Percentiles rank a stretch among this genome's conserved stretches.
Conservation (phyloP, 2,888 invertebrate genomes). For the Melipona beecheii region DNA sequence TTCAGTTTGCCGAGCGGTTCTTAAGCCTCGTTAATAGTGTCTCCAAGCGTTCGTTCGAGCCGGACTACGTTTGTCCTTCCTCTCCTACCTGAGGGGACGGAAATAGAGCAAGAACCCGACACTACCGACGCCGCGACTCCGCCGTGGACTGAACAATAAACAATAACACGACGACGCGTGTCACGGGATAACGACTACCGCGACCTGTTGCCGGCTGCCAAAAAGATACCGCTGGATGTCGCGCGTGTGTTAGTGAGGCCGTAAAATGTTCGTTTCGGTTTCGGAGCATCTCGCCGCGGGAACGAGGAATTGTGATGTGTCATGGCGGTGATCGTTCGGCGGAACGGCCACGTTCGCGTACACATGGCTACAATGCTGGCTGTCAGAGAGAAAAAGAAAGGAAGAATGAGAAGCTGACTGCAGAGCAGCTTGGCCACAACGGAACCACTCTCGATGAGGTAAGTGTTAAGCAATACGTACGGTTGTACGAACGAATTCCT, state of each 20-base stretch:
- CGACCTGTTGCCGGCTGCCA: constrained; percentile 56
- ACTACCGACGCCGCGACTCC: constrained; percentile 14
- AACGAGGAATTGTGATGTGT: constrained; percentile 39
- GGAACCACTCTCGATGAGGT: constrained; percentile 72
- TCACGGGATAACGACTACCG: constrained; percentile 21
- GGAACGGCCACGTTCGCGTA: constrained; percentile 46
- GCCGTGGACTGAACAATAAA: constrained; percentile 52
- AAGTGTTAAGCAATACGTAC: constrained; percentile 37
- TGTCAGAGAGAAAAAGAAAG: constrained; percentile 67
- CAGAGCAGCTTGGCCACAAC: constrained; percentile 55
- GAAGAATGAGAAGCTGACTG: constrained; percentile 74
- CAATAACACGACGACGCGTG: constrained; percentile 53
- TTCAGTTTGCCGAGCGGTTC: constrained; percentile 44
- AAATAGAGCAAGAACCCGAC: constrained; percentile 46
- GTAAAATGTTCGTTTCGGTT: constrained; percentile 47
- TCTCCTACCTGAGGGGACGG: constrained; percentile 41
- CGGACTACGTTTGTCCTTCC: constrained; percentile 46
- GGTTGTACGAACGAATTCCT: not conserved
- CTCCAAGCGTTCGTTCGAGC: constrained; percentile 53
- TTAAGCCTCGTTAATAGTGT: constrained; percentile 58
- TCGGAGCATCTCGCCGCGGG: constrained; percentile 29
- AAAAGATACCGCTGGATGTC: constrained; percentile 32
- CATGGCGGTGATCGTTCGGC: constrained; percentile 60
- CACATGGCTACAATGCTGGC: constrained; percentile 59
- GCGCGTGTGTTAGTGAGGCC: constrained; percentile 26